Base-by-base conservation (phyloP, 23 tunicate species). In the Styela clava region DNA sequence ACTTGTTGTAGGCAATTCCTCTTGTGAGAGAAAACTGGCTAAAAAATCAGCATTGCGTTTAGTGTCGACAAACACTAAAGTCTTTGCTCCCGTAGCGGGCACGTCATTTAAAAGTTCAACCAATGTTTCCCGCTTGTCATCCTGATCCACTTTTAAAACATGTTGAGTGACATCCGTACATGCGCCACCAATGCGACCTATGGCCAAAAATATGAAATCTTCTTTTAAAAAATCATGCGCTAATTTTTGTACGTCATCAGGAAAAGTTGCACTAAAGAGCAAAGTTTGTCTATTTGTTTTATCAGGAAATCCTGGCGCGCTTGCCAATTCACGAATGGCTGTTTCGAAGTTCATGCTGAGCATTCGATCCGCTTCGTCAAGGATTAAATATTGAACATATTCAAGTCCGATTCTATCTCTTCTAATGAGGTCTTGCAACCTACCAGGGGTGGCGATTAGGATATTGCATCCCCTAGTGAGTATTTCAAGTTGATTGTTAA, bases 341-440 rank as follows among this genome's bases (percentile, higher is more conserved):
- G 86, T 35, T 74, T 90, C 99, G 73, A 94, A 94, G 21, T 94
- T 94, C 99, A 94, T 94, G 70, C 89, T 94, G 33, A 94, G 69
- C 99, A 94, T 94, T 31, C 99, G 80, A 63, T 94, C 99, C 23
- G 99, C 99, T 83, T 94, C 99, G 68, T 94, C 99, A 52, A 94
- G 78, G 28, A 94, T 83, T 23, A 94, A 34, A 73, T 70, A 94
- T 31, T 85, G 88, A 3, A 94, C 87, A 12, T 78, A 69, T 34
- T 82, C 76, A 64, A 94, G 36, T n/a, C 71, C 71, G 25, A 94
- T 86, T 61, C 52, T 74, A 28, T 88, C 98, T 32, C 88, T 81
- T 27, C 85, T 86, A 32, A 94, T 85, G 34, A 94, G 88, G 37
- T 94, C 98, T 83, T 79, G 84, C 30, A 94, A 79, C 21, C 98